Conservation (phyloP, 2,113 vertebrate species). For the Chloebia gouldiae region DNA sequence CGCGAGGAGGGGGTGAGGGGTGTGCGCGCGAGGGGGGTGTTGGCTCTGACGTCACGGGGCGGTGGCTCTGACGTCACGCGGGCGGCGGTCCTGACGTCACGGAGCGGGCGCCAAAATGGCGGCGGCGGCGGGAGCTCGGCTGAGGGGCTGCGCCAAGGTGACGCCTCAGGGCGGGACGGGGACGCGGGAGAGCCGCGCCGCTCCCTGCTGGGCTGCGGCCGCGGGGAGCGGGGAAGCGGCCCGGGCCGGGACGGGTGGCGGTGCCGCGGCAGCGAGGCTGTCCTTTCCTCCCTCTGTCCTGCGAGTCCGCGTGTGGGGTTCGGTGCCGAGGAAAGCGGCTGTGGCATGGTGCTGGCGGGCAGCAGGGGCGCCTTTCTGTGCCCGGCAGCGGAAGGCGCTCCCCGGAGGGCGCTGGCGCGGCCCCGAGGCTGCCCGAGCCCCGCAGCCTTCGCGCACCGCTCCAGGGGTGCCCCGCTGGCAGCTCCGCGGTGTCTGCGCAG, state of each 20-base stretch:
- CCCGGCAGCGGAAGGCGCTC: neutral
- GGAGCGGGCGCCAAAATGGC: neutral
- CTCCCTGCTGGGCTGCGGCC: neutral
- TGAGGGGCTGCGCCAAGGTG: neutral
- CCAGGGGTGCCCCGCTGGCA: neutral
- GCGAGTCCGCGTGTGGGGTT: rapidly evolving
- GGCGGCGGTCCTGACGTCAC: neutral
- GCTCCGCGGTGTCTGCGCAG: neutral
- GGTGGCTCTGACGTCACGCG: neutral
- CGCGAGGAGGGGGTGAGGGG: no score
- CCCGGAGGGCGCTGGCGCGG: neutral
- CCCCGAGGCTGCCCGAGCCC: neutral
- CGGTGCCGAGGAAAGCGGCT: rapidly evolving
- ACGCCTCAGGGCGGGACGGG: neutral
- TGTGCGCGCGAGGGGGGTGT: neutral
- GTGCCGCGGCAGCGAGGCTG: neutral
- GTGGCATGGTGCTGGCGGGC: no score
- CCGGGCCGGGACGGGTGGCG: neutral
- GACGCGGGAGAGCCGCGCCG: rapidly evolving
- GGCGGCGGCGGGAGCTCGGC: neutral
- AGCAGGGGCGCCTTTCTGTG: no score
- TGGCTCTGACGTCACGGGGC: neutral
- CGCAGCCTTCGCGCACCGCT: rapidly evolving
- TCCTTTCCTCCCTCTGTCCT: rapidly evolving
- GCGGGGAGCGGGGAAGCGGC: no score